Evolutionary conservation across 37 sponge, comb jelly and placozoan species (phyloP).

Genomic region (Cladorhizidae sp.): DNA sequence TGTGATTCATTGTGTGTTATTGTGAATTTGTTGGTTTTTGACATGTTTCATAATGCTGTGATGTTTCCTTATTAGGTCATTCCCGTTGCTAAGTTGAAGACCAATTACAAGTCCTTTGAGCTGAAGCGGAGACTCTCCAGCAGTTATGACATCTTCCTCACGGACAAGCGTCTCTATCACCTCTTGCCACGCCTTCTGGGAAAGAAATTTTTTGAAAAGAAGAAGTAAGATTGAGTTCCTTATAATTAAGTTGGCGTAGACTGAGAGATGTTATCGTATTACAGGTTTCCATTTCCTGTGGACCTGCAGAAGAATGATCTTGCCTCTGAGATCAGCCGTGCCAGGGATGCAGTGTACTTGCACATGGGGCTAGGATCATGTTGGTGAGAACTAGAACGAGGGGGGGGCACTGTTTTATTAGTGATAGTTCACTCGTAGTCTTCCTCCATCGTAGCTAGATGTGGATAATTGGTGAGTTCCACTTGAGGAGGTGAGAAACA

Average conservation of each 20-base stretch:
- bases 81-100: conserved; percentile 72
- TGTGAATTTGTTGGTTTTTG: too few species aligned
- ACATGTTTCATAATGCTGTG: too few species aligned
- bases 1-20: too few species aligned
- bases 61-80: conserved; percentile 51
- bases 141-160: conserved; percentile 73
- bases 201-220: conserved; percentile 86
- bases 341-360: conserved; percentile 60
- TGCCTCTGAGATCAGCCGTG: conserved; percentile 49
- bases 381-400: conserved; percentile 65
- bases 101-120: conserved; percentile 82
- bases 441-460: too few species aligned
- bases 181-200: conserved; percentile 69
- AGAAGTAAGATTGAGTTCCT: conserved; percentile 44
- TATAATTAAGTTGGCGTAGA: background rate
- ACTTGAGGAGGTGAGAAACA: too few species aligned
- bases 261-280: background rate
- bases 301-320: conserved; percentile 65
- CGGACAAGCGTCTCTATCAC: conserved; percentile 72
- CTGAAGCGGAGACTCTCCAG: conserved; percentile 56
- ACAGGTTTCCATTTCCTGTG: conserved; percentile 78
- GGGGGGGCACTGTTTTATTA: too few species aligned
- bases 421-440: too few species aligned
- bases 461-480: too few species aligned
- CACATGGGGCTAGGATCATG: conserved; percentile 72